phyloP scores from a whole-genome alignment of 2,113 vertebrate species.

The Phodopus roborovskii region DNA sequence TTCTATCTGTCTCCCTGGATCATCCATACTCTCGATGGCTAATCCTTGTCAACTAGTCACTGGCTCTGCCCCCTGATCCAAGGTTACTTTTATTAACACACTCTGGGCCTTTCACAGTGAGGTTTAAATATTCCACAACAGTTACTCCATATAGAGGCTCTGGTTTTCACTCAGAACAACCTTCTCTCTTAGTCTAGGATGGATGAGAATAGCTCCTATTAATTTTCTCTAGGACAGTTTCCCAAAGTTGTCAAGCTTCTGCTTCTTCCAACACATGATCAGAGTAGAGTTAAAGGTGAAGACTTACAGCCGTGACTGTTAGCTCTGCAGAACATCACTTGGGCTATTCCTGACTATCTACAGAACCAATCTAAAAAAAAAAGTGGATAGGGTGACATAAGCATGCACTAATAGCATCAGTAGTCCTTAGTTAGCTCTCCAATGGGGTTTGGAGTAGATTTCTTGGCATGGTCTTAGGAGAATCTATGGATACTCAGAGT shows the following conservation, averaged over 20 bases:
- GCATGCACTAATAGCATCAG: background rate
- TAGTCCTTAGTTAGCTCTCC: background rate
- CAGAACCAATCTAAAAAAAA: accelerated
- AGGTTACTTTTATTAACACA: too few species aligned
- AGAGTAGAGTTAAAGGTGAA: background rate
- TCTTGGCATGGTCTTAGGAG: background rate
- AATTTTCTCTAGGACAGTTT: background rate
- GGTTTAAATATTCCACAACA: too few species aligned
- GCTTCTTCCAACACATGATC: background rate
- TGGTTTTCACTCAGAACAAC: background rate
- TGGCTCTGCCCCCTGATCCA: too few species aligned
- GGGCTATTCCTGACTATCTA: too few species aligned
- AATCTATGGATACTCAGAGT: background rate
- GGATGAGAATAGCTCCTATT: background rate
- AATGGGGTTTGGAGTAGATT: background rate
- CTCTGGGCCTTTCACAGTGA: too few species aligned
- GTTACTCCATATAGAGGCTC: too few species aligned
- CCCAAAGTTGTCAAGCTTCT: background rate
- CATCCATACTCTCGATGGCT: too few species aligned
- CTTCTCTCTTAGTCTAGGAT: background rate
- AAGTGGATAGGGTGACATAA: too few species aligned
- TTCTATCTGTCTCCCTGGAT: too few species aligned
- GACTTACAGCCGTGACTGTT: background rate
- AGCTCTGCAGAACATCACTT: background rate
- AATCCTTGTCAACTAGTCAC: too few species aligned